Evolutionary conservation across 2,113 vertebrate species (phyloP).

Genomic region (Crotalus viridis): DNA sequence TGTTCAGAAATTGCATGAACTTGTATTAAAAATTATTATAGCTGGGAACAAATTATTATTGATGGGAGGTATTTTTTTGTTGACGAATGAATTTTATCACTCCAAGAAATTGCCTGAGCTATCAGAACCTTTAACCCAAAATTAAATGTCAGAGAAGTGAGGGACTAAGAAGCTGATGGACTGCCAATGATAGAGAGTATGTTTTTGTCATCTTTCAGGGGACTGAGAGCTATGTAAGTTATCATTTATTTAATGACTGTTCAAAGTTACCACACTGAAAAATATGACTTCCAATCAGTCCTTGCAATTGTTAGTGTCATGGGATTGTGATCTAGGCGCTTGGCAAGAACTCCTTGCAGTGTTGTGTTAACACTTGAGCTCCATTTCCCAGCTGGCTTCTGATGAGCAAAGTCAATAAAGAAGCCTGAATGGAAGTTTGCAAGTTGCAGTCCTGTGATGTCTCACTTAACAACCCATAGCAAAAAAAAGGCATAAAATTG

Average conservation of each 20-base stretch:
- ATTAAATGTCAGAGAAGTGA: background rate
- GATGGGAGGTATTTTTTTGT: background rate
- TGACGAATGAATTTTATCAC: background rate
- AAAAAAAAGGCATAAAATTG: background rate
- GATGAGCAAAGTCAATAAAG: background rate
- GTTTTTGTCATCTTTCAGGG: background rate
- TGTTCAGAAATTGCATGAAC: background rate
- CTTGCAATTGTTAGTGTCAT: background rate
- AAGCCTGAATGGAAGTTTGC: background rate
- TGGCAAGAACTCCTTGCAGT: background rate
- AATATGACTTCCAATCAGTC: background rate
- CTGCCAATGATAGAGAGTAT: background rate
- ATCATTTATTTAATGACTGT: background rate
- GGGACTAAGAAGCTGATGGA: background rate
- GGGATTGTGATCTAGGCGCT: background rate
- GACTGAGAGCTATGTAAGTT: background rate
- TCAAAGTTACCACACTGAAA: background rate
- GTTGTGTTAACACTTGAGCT: background rate
- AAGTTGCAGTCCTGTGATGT: background rate
- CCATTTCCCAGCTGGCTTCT: background rate
- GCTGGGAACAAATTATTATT: background rate
- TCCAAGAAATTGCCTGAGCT: background rate
- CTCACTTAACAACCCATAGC: background rate
- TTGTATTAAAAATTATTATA: background rate
- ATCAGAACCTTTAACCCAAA: background rate